Evolutionary conservation across 1,140 invertebrate species (phyloP), one percentile per base, ranked within the genome.

Genomic region (Streblospio benedicti): DNA sequence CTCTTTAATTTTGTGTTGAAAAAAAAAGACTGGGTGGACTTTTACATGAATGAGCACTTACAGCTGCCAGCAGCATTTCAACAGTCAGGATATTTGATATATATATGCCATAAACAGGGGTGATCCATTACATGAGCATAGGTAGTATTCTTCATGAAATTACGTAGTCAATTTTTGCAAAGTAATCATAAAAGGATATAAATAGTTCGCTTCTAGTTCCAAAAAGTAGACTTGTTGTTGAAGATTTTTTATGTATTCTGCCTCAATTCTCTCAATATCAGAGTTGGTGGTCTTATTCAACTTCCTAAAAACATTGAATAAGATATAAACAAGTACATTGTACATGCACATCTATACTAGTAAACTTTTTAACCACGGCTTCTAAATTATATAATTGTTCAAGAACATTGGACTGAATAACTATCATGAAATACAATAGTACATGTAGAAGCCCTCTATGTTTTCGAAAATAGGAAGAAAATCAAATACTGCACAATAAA

Each of bases 141-240:
- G n/a, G n/a, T n/a, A n/a, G n/a, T n/a, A n/a, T n/a, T n/a, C n/a
- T n/a, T n/a, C n/a, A n/a, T n/a, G n/a, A n/a, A n/a, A n/a, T n/a
- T n/a, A n/a, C n/a, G n/a, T n/a, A n/a, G n/a, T n/a, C n/a, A n/a
- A n/a, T n/a, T n/a, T n/a, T n/a, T n/a, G n/a, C n/a, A n/a, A n/a
- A n/a, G n/a, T n/a, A n/a, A n/a, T n/a, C n/a, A 27, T 25, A 53
- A 65, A 73, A 77, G 73, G 76, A 77, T 77, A 77, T 71, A 78
- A 62, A 68, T 76, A 76, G 59, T 76, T 75, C 20, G 74, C 66
- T 60, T 78, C 76, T 33, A 77, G 67, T 60, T 78, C 76, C 27
- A 77, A 66, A 60, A 75, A 77, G 55, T 77, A 78, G 30, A 78
- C 73, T 57, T 78, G 76, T 62, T 76, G 75, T 51, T 78, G 76